These are phyloP conservation scores for Macquaria australasica DNA, from an alignment of 2,113 vertebrate genomes.

Conservation along the genomic window DNA sequence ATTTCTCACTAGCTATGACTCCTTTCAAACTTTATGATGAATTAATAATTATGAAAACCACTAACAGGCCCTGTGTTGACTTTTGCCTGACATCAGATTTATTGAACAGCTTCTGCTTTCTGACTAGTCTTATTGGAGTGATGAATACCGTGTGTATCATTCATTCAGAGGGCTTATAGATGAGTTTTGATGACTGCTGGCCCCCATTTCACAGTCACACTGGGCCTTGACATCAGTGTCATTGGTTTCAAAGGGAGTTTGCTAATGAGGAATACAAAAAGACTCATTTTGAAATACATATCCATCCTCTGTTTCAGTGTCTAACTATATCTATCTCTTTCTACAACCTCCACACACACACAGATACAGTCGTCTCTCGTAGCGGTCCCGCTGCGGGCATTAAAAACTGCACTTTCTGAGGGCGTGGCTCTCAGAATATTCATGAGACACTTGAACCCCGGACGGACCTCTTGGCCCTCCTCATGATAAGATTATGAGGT, in stretches of 20 bases:
- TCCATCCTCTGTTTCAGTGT: conserved; percentile 13
- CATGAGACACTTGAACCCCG: conserved; percentile 73
- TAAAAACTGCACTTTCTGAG: conserved; percentile 46
- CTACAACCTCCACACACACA: neutral
- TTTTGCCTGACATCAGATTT: conserved; percentile 42
- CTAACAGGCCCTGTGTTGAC: conserved; percentile 10
- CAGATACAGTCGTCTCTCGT: neutral
- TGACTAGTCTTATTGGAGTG: conserved; percentile 3
- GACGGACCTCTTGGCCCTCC: conserved; percentile 58
- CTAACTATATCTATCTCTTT: neutral
- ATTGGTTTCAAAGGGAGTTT: conserved; percentile 59
- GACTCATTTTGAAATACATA: conserved; percentile 52
- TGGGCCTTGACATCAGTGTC: conserved; percentile 67
- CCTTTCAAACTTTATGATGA: conserved; percentile 15
- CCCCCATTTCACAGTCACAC: conserved; percentile 40
- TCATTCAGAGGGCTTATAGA: conserved; percentile 31
- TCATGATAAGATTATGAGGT: conserved; percentile 72
- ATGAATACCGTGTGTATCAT: conserved; percentile 14
- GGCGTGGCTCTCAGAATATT: conserved; percentile 73
- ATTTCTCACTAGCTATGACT: neutral
- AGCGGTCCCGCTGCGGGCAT: conserved; percentile 22
- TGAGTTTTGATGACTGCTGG: conserved; percentile 36
- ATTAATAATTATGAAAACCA: conserved; percentile 36
- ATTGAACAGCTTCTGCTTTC: conserved; percentile 33
- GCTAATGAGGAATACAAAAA: conserved; percentile 69